Conservation (phyloP, 1,140 invertebrate genomes). For the Lasioglossum albipes region DNA sequence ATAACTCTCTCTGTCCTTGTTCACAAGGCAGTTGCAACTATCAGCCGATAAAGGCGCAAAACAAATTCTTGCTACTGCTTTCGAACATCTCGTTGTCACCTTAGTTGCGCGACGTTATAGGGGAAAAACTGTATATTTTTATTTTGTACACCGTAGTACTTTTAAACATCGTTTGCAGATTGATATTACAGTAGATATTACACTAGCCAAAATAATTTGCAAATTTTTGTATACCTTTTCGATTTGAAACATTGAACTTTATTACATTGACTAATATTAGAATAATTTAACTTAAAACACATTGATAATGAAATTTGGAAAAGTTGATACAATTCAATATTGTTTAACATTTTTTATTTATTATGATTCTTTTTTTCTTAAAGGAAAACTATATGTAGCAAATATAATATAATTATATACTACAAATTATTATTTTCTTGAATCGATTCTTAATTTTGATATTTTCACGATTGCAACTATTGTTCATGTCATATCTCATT, state of each 20-base stretch:
- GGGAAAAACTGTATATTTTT: neutral
- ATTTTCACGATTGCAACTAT: neutral
- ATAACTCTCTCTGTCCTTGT: no score
- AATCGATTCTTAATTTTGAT: neutral
- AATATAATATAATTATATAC: neutral
- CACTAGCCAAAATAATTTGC: neutral
- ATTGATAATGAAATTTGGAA: conserved; percentile 3
- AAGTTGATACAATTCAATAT: neutral
- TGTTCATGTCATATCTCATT: neutral
- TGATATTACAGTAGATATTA: neutral
- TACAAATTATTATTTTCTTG: no score
- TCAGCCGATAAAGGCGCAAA: no score
- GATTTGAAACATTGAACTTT: neutral
- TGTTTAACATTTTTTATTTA: conserved; percentile 1
- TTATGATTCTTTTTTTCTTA: neutral
- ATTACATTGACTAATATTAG: neutral
- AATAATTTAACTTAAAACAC: neutral
- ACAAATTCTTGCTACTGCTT: no score
- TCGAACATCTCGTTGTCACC: no score
- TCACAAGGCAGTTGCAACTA: no score
- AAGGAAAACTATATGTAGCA: conserved; percentile 5
- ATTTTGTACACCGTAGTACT: conserved; percentile 20
- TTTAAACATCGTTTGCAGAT: neutral
- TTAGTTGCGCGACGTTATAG: no score
- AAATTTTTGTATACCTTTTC: neutral